These are phyloP conservation scores for Propithecus perrieri DNA, from an alignment of 2,797 vertebrate genomes.

Conservation along the genomic window DNA sequence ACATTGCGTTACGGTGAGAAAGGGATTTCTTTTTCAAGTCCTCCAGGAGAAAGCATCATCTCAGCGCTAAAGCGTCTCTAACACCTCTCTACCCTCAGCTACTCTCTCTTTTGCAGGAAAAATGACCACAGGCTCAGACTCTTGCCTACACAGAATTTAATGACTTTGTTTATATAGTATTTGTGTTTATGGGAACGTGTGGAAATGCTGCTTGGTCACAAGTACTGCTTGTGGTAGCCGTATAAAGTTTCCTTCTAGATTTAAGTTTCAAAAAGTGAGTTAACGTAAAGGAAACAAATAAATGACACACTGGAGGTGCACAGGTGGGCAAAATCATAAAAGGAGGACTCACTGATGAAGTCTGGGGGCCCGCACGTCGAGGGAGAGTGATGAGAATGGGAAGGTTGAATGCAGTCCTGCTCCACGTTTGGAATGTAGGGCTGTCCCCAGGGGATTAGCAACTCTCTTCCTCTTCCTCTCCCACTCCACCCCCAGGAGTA, in stretches of 20 bases:
- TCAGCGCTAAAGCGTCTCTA: neutral
- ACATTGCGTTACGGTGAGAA: neutral
- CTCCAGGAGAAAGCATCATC: neutral
- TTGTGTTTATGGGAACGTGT: neutral
- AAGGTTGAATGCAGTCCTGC: neutral
- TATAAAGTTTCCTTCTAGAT: neutral
- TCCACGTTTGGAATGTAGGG: neutral
- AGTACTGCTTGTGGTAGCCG: neutral
- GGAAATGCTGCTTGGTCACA: neutral
- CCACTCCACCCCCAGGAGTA: slow-evolving; percentile 88
- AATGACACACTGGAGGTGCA: neutral
- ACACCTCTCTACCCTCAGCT: neutral
- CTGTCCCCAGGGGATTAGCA: rapidly evolving
- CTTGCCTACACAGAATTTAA: neutral
- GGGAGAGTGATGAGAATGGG: neutral
- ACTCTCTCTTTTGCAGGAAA: neutral
- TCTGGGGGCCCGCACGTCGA: no score
- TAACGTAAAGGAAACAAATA: neutral
- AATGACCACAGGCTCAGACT: neutral
- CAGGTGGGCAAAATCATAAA: rapidly evolving
- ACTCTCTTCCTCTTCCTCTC: neutral
- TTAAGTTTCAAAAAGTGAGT: neutral
- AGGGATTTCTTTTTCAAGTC: neutral
- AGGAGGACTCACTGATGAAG: rapidly evolving
- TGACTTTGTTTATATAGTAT: neutral